Conservation (phyloP, 2,888 invertebrate species). For the Pimpla rufipes region DNA sequence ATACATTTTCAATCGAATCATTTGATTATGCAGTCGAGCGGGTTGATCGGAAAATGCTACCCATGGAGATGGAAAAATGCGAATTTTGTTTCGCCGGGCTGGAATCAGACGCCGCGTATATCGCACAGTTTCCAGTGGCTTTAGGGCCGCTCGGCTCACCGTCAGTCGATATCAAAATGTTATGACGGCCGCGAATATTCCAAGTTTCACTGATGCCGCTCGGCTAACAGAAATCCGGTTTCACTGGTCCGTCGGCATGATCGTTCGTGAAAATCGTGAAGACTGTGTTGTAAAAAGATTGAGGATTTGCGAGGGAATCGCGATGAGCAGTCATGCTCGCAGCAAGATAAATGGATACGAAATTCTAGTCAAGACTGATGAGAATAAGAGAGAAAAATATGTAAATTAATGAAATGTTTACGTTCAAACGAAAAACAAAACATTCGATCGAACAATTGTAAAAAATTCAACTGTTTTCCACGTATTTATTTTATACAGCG, state of each 20-base stretch:
- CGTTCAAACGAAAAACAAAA: too few relatives aligned
- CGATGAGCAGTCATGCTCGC: background rate
- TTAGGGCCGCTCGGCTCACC: background rate
- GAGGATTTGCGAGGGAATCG: background rate
- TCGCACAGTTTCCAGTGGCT: conserved; percentile 8
- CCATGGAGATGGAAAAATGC: conserved; percentile 34
- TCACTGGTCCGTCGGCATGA: conserved; percentile 17
- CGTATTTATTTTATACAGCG: too few relatives aligned
- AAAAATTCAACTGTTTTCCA: too few relatives aligned
- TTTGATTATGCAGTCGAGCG: conserved; percentile 39
- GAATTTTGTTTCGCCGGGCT: conserved; percentile 29
- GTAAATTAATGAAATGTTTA: too few relatives aligned
- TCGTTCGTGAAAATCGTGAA: conserved; percentile 26
- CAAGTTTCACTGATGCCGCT: background rate
- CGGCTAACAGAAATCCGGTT: background rate
- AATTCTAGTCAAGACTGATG: background rate
- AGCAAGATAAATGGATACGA: background rate
- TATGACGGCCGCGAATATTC: conserved; percentile 13
- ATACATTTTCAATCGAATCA: conserved; percentile 30
- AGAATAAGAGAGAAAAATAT: background rate
- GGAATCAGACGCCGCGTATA: conserved; percentile 17
- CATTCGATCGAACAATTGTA: too few relatives aligned
- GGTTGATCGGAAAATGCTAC: conserved; percentile 35
- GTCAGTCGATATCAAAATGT: conserved; percentile 48
- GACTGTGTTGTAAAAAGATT: background rate